phyloP scores from a whole-genome alignment of 2,113 vertebrate species.

The Myodes glareolus region DNA sequence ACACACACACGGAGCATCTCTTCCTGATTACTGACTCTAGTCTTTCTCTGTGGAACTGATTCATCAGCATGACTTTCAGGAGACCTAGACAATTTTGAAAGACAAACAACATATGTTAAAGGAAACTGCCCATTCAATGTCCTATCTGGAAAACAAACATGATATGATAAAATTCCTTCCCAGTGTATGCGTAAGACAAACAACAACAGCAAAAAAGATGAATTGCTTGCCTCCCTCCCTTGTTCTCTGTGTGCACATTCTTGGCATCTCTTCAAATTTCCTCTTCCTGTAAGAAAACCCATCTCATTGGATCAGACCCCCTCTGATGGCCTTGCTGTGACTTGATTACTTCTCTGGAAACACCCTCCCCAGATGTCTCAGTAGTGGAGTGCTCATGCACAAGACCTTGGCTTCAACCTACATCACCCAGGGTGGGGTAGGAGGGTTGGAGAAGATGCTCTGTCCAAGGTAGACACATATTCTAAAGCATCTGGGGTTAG shows the following conservation, averaged over 20 bases:
- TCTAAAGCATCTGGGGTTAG: background rate
- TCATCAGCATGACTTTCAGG: slow-evolving; percentile 57
- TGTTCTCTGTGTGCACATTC: background rate
- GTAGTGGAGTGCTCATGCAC: background rate
- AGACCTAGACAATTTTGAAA: slow-evolving; percentile 31
- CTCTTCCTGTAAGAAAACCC: background rate
- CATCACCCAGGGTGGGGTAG: background rate
- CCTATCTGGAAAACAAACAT: slow-evolving; percentile 42
- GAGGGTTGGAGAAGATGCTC: background rate
- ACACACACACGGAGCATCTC: background rate
- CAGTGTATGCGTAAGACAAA: background rate
- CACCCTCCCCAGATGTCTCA: background rate
- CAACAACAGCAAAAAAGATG: too few species aligned
- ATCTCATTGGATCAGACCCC: background rate
- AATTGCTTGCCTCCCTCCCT: background rate
- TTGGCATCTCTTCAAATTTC: background rate
- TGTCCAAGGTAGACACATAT: background rate
- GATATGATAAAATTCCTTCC: slow-evolving; percentile 7
- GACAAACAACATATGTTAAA: slow-evolving; percentile 43
- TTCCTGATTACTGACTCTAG: slow-evolving; percentile 53
- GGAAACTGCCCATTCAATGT: slow-evolving; percentile 51
- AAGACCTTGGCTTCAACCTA: too few species aligned
- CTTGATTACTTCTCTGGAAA: background rate
- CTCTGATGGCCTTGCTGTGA: background rate
- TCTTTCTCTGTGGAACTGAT: slow-evolving; percentile 22